Percentiles rank a stretch among this genome's conserved stretches.
These are phyloP conservation scores for Andrena haemorrhoa DNA, from an alignment of 2,888 invertebrate species.

Conservation along the genomic window DNA sequence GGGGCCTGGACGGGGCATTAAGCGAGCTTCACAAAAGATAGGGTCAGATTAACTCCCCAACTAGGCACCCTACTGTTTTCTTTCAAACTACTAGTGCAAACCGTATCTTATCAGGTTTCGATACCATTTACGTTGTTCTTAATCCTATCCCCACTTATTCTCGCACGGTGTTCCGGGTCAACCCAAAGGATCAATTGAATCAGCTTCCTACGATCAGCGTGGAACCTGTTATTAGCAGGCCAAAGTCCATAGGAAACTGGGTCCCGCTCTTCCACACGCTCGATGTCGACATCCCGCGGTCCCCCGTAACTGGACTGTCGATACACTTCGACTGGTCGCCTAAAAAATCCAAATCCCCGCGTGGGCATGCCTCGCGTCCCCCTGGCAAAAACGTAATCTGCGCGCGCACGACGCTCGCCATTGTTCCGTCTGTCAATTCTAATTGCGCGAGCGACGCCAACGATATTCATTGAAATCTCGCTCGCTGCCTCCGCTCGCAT, in stretches of 20 bases:
- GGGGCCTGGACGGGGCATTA: background rate
- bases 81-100: background rate
- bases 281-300: conserved; percentile 45
- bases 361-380: conserved; percentile 62
- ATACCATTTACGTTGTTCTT: conserved; percentile 29
- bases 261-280: conserved; percentile 15
- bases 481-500: conserved; percentile 41
- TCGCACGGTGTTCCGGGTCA: conserved; percentile 34
- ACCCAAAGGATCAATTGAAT: conserved; percentile 41
- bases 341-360: conserved; percentile 70
- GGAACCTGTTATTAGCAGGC: conserved; percentile 53
- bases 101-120: conserved; percentile 1
- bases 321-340: conserved; percentile 50
- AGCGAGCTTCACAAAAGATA: no score
- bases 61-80: background rate
- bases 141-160: conserved; percentile 27
- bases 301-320: conserved; percentile 55
- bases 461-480: conserved; percentile 57
- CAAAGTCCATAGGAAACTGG: conserved; percentile 33
- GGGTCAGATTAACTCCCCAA: background rate
- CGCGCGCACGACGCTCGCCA: conserved; percentile 45
- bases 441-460: conserved; percentile 65
- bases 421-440: conserved; percentile 75
- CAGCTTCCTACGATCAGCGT: conserved; percentile 54
- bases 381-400: conserved; percentile 42